Evolutionary conservation across 2,113 vertebrate genomes (phyloP), one percentile per base, ranked within the genome.

Genomic region (Eidolon helvum): DNA sequence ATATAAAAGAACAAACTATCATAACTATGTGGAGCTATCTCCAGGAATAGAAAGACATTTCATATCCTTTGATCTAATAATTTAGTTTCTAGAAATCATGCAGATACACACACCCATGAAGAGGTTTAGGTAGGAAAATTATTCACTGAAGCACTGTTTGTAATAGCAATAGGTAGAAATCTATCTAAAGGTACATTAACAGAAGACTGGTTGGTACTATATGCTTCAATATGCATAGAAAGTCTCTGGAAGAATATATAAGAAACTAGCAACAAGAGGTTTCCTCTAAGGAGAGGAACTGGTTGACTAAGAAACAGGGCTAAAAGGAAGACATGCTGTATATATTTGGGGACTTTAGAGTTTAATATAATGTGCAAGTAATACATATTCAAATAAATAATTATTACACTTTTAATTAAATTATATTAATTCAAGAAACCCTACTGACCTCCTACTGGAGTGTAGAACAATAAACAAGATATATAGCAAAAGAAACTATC

Each of bases 181-280:
- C 43, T 45, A 75, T 57, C 12, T 83, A 83, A 55, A 75, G 30
- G 35, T 82, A 11, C 9, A 92, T 83, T 84, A 48, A 43, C 11
- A 86, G 16, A 22, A 91, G 6, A 87, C 2, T 85, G 28, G 22
- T 93, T 87, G 61, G 30, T 65, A 63, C 28, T 53, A 71, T 59
- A 53, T 48, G 24, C 40, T 87, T 93, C 1, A 57, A 72, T 72
- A 71, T 18, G 12, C 10, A 77, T 22, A 93, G 72, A 97, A 43
- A 38, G 24, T 92, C 74, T 94, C 22, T 87, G 18, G 21, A 53
- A 87, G 24, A 90, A 87, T 72, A 74, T n/a, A 33, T 2, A 69
- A 90, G 24, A 94, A 96, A 80, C 18, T 55, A 26, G 40, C 78
- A 80, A 80, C 38, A 96, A 95, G 79, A 92, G 40, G 30, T 61